phyloP scores from a whole-genome alignment of 2,797 vertebrate genomes.

The Stomatorhinus walkeri region DNA sequence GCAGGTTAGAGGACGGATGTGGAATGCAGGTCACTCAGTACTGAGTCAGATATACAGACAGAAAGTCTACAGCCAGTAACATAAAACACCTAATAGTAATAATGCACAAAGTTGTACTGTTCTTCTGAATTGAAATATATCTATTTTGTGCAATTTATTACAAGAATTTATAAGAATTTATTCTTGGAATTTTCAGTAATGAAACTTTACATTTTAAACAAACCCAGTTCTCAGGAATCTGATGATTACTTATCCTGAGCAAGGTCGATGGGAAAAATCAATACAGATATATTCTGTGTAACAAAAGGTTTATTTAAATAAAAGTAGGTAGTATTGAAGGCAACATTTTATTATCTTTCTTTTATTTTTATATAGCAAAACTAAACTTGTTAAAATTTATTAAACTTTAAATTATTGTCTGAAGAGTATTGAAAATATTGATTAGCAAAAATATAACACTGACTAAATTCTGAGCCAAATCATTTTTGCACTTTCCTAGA shows the following conservation, averaged over 20 bases:
- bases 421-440: background rate
- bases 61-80: background rate
- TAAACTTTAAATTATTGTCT: background rate
- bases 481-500: background rate
- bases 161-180: background rate
- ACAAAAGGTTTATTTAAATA: background rate
- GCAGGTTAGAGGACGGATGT: background rate
- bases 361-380: background rate
- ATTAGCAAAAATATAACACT: background rate
- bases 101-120: background rate
- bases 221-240: background rate
- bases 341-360: background rate
- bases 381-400: background rate
- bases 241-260: background rate
- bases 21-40: background rate
- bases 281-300: background rate
- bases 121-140: background rate
- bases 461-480: conserved; percentile 5
- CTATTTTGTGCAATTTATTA: background rate
- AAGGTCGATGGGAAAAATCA: background rate
- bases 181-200: background rate
- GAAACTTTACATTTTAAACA: background rate
- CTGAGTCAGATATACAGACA: background rate
- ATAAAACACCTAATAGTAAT: background rate
- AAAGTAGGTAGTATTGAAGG: background rate